Percentiles rank a stretch among this genome's conserved stretches.
Evolutionary conservation across 2,797 vertebrate genomes (phyloP).

Genomic region (Scolopax rusticola): DNA sequence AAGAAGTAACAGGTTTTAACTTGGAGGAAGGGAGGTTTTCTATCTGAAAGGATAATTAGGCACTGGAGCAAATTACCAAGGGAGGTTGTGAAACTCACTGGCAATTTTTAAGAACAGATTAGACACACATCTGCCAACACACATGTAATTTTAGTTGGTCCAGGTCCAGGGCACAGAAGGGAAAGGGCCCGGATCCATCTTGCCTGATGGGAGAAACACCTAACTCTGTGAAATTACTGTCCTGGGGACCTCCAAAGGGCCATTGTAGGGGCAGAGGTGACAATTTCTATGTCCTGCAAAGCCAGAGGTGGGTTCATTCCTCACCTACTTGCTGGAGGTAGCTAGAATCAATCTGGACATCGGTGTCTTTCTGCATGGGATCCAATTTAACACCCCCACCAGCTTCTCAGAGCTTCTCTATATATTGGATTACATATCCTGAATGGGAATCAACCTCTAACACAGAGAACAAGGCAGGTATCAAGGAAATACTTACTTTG

Average conservation of each 20-base stretch:
- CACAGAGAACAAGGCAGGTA: rapidly evolving
- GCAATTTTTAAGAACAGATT: conserved; percentile 70
- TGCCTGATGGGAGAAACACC: conserved; percentile 39
- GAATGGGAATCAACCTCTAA: neutral
- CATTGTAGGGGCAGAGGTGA: neutral
- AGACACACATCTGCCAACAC: conserved; percentile 60
- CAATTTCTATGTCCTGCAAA: neutral
- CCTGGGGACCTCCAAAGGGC: neutral
- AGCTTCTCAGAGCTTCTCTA: neutral
- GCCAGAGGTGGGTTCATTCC: neutral
- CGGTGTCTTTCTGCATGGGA: neutral
- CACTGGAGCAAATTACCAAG: conserved; percentile 64
- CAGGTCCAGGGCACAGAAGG: conserved; percentile 43
- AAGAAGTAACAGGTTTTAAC: conserved; percentile 47
- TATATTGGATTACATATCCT: neutral
- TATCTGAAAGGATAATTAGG: conserved; percentile 65
- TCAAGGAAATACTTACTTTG: neutral
- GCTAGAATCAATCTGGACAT: neutral
- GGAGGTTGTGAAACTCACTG: conserved; percentile 70
- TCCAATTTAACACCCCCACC: neutral
- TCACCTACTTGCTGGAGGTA: neutral
- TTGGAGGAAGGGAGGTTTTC: conserved; percentile 47
- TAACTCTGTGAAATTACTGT: neutral
- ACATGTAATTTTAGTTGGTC: conserved; percentile 58
- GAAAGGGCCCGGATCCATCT: conserved; percentile 31